A percentile compares a stretch with the other conserved stretches of the same genome.
Conservation (phyloP, 2,113 vertebrate genomes). For the Dicerorhinus sumatrensis region DNA sequence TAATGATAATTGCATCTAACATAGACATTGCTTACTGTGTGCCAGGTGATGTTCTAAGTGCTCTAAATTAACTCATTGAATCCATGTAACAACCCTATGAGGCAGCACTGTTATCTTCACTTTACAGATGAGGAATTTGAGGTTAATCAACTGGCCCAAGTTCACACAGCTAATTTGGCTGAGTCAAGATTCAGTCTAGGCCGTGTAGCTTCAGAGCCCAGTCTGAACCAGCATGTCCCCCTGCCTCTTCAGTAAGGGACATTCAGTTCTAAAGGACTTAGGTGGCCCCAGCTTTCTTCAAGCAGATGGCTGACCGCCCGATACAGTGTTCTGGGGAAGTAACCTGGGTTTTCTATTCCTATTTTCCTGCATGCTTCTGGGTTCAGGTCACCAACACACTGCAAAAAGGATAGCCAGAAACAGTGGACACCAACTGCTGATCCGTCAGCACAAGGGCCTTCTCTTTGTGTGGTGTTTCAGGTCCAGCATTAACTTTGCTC, state of each 20-base stretch:
- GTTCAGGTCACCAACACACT: not conserved
- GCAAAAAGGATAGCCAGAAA: not conserved
- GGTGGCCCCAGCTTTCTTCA: not conserved
- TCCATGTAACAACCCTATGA: not conserved
- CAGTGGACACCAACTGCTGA: not conserved
- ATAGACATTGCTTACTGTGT: not conserved
- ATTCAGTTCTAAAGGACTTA: not conserved
- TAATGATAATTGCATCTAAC: not conserved
- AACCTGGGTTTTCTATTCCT: not conserved
- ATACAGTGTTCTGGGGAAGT: not conserved
- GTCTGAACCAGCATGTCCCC: not conserved
- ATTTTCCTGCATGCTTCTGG: not conserved
- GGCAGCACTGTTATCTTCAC: not conserved
- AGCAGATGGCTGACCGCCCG: not conserved
- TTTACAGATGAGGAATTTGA: slow-evolving; percentile 36
- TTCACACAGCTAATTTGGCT: not conserved
- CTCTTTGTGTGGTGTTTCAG: not conserved
- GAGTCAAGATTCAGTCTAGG: not conserved
- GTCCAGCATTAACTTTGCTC: not conserved
- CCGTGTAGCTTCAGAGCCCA: not conserved
- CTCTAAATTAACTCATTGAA: not conserved
- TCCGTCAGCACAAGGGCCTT: not conserved
- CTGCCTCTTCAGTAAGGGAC: not conserved
- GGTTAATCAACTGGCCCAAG: not conserved
- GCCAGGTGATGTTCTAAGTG: not conserved